Evolutionary conservation across 2,888 invertebrate genomes (phyloP).

Genomic region (Scaptomyza flava): DNA sequence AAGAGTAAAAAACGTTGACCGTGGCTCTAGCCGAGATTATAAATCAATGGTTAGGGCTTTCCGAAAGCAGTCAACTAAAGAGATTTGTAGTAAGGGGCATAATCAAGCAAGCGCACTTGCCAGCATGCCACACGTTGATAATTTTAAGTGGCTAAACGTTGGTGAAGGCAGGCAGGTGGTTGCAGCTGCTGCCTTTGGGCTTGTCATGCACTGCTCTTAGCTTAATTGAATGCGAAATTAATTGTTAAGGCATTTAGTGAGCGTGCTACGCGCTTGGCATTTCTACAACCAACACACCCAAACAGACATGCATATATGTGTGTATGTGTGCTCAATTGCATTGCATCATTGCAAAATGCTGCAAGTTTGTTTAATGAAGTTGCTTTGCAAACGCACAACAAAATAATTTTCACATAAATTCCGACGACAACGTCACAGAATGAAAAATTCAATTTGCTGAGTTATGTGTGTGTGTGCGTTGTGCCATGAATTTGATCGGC

Average conservation of each 20-base stretch:
- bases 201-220: constrained; percentile 13
- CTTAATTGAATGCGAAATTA: constrained; percentile 68
- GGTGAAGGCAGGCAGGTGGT: not conserved
- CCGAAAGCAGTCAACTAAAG: constrained; percentile 19
- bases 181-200: not conserved
- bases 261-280: constrained; percentile 17
- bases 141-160: constrained; percentile 29
- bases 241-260: constrained; percentile 47
- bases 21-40: constrained; percentile 45
- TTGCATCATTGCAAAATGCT: constrained; percentile 37
- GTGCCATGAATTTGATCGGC: constrained; percentile 41
- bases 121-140: constrained; percentile 14
- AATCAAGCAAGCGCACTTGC: constrained; percentile 24
- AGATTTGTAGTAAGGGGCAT: constrained; percentile 22
- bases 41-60: constrained; percentile 47
- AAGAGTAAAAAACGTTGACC: constrained; percentile 18
- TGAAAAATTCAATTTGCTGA: constrained; percentile 56
- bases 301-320: not conserved
- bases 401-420: constrained; percentile 51
- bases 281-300: constrained; percentile 8
- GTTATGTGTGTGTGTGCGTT: constrained; percentile 5
- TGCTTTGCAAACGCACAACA: constrained; percentile 19
- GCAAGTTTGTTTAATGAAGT: constrained; percentile 36
- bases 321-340: not conserved
- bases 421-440: constrained; percentile 19